Conservation (phyloP, 2,797 vertebrate genomes). For the Poeciliopsis turneri region DNA sequence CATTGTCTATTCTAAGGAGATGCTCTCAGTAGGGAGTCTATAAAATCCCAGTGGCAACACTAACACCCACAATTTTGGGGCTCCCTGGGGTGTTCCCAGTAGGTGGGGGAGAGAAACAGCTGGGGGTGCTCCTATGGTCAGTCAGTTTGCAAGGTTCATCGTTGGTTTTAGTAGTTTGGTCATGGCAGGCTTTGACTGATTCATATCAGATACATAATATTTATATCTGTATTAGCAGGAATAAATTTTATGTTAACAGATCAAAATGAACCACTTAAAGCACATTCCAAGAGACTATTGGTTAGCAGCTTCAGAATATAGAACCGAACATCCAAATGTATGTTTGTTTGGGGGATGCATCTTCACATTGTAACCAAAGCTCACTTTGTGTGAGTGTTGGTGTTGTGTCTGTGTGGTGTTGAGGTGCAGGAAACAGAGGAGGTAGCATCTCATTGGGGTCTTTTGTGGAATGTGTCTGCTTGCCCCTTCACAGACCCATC, state of each 20-base stretch:
- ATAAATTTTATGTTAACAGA: conserved; percentile 45
- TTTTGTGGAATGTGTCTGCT: conserved; percentile 70
- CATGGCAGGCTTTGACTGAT: conserved; percentile 1
- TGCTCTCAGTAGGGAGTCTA: conserved; percentile 93
- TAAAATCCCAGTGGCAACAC: conserved; percentile 85
- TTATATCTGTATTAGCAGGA: conserved; percentile 65
- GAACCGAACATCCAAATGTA: conserved; percentile 12
- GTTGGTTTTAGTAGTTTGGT: conserved; percentile 31
- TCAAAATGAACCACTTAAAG: conserved; percentile 69
- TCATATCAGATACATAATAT: conserved; percentile 30
- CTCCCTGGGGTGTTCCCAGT: conserved; percentile 59
- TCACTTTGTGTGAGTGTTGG: conserved; percentile 13
- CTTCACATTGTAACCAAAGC: neutral
- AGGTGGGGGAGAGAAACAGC: conserved; percentile 52
- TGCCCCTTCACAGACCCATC: conserved; percentile 55
- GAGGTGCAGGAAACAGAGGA: conserved; percentile 52
- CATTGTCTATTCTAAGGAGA: conserved; percentile 95
- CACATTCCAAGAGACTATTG: conserved; percentile 65
- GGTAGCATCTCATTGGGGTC: conserved; percentile 51
- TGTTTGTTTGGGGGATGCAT: conserved; percentile 17
- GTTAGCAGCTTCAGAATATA: conserved; percentile 30
- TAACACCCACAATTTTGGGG: conserved; percentile 86
- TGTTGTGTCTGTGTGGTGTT: conserved; percentile 36
- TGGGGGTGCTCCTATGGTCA: conserved; percentile 41
- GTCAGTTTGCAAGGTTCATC: conserved; percentile 28